phyloP scores from a whole-genome alignment of 2,113 vertebrate genomes.

The Syngnathoides biaculeatus region DNA sequence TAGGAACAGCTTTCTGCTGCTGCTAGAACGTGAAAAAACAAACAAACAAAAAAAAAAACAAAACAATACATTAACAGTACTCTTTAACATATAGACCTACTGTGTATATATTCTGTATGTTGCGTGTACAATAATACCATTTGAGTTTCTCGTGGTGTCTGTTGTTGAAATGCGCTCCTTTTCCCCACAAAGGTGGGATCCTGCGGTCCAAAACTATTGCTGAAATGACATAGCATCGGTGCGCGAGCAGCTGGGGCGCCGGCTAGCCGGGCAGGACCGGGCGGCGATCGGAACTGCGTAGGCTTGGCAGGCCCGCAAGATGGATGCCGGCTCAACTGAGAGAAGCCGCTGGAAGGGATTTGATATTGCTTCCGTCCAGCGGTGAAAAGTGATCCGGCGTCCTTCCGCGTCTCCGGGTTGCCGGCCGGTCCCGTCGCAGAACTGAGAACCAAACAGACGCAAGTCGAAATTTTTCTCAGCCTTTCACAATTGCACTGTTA shows the following conservation, averaged over 20 bases:
- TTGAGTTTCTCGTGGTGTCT: constrained; percentile 8
- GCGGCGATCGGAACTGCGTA: constrained; percentile 20
- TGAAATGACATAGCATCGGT: constrained; percentile 61
- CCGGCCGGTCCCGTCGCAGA: constrained; percentile 31
- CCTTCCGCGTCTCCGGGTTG: constrained; percentile 39
- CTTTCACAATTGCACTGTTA: neutral
- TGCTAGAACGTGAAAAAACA: no score
- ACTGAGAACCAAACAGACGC: constrained; percentile 43
- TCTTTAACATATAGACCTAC: neutral
- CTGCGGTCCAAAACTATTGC: constrained; percentile 43
- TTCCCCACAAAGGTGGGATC: constrained; percentile 12
- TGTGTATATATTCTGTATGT: neutral
- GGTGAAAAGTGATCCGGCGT: constrained; percentile 15
- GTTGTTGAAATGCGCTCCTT: constrained; percentile 17
- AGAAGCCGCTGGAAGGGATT: constrained; percentile 20
- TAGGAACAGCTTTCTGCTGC: constrained; percentile 54
- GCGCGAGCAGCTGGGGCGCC: constrained; percentile 16
- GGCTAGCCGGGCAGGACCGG: constrained; percentile 12
- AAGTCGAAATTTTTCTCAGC: neutral
- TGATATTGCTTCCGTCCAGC: constrained; percentile 39
- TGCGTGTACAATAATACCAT: constrained; percentile 44
- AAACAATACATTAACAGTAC: neutral
- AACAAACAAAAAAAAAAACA: constrained; percentile 5
- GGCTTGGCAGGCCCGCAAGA: constrained; percentile 26
- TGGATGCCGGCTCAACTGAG: constrained; percentile 45